Base-by-base conservation (phyloP, 2,113 vertebrate species). In the Odontesthes bonariensis region DNA sequence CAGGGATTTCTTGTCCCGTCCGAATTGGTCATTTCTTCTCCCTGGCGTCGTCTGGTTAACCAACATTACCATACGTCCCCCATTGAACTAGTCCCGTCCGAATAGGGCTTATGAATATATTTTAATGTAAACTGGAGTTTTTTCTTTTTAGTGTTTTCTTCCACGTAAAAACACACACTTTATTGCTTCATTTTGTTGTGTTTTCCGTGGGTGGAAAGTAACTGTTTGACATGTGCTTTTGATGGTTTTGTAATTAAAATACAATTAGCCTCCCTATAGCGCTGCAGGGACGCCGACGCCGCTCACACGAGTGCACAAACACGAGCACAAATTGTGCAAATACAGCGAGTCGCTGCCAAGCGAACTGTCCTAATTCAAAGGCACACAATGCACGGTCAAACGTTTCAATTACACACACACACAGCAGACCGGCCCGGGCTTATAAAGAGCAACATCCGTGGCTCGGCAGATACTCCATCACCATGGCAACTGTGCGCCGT, bases 211-310 rank as follows among this genome's bases (percentile, higher is more conserved):
- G 60, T 31, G 79, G 73, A 73, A 59, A 67, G 76, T 69, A 77
- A 62, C 74, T 35, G 73, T 80, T 79, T 55, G 67, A 79, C 44
- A 71, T 10, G 46, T 73, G 59, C 40, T 44, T 75, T 77, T 85
- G 85, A 80, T 86, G 86, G 68, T 57, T 88, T 85, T 80, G 73
- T 85, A 84, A 91, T 85, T 88, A 84, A 88, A 89, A 87, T 54
- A 76, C 77, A 88, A 88, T 91, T 87, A 89, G 78, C 79, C 79
- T 82, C 75, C 78, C 53, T 69, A 54, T 79, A 70, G 74, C 38
- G 38, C 84, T 59, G 61, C 74, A 44, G 81, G 78, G 70, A 75
- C 49, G n/a, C 62, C 13, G 35, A 58, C 65, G 44, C 58, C 46
- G 6, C 17, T 44, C 62, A 38, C 51, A 55, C 64, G 49, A n/a